phyloP scores from a whole-genome alignment of 2,113 vertebrate genomes.

The Strigops habroptila region DNA sequence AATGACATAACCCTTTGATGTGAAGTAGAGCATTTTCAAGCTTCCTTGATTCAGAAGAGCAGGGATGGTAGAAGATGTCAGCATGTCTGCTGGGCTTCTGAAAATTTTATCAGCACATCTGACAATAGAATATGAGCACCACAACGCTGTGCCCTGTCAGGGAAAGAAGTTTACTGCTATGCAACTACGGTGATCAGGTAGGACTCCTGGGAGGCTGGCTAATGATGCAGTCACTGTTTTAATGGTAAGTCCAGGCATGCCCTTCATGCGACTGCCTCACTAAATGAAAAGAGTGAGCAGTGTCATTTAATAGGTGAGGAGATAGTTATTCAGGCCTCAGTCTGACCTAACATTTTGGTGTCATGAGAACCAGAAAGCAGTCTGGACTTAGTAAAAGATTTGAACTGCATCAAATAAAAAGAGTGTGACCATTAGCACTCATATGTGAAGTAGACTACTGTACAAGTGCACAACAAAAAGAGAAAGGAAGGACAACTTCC shows the following conservation, averaged over 20 bases:
- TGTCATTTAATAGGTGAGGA: not conserved
- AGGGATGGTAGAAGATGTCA: not conserved
- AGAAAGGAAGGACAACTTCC: not conserved
- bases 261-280: not conserved
- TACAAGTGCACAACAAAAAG: not conserved
- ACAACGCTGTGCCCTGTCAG: not conserved
- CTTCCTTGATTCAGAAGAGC: not conserved
- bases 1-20: not conserved
- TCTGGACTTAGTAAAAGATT: not conserved
- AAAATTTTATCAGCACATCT: not conserved
- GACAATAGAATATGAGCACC: not conserved
- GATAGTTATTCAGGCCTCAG: not conserved
- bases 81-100: not conserved
- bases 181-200: not conserved
- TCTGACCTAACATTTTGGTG: slow-evolving; percentile 6
- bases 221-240: not conserved
- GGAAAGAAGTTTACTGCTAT: not conserved
- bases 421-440: not conserved
- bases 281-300: slow-evolving; percentile 26
- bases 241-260: not conserved
- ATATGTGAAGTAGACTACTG: not conserved
- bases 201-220: not conserved
- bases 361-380: slow-evolving; percentile 18
- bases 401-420: slow-evolving; percentile 14
- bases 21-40: not conserved